A percentile compares a stretch with the other conserved stretches of the same genome.
These are phyloP conservation scores for Natator depressus DNA, from an alignment of 2,113 vertebrate genomes.

Conservation along the genomic window DNA sequence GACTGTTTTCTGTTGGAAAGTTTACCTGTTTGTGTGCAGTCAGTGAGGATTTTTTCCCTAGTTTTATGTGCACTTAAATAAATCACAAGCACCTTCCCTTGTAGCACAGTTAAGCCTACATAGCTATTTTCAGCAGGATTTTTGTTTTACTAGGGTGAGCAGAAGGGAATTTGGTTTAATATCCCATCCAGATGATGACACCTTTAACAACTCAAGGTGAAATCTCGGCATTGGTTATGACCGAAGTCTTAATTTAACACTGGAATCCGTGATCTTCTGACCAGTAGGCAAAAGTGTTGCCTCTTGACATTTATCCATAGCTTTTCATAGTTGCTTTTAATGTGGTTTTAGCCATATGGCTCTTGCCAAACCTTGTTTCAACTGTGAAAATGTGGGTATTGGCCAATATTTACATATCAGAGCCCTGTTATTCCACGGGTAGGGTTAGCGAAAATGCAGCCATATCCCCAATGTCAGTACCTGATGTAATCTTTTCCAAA, in stretches of 20 bases:
- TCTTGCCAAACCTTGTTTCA: not conserved
- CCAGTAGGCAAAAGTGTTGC: not conserved
- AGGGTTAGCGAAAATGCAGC: not conserved
- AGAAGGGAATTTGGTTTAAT: not conserved
- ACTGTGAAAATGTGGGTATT: not conserved
- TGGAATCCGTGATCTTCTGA: not conserved
- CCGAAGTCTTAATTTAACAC: accelerated
- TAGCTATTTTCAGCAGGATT: not conserved
- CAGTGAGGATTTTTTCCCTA: not conserved
- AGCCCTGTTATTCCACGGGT: not conserved
- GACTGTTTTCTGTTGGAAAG: not conserved
- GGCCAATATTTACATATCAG: not conserved
- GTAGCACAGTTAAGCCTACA: not conserved
- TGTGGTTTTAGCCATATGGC: not conserved
- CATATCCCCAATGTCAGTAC: not conserved
- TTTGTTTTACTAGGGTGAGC: not conserved
- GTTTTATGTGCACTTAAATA: not conserved
- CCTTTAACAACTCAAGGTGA: not conserved
- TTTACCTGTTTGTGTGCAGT: not conserved
- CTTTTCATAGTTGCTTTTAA: not conserved
- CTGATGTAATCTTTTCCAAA: not conserved
- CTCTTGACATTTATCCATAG: not conserved
- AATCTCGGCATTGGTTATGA: not conserved
- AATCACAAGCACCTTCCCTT: not conserved
- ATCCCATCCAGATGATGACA: not conserved